phyloP scores from a whole-genome alignment of 2,797 vertebrate species.

The Mus minutoides region DNA sequence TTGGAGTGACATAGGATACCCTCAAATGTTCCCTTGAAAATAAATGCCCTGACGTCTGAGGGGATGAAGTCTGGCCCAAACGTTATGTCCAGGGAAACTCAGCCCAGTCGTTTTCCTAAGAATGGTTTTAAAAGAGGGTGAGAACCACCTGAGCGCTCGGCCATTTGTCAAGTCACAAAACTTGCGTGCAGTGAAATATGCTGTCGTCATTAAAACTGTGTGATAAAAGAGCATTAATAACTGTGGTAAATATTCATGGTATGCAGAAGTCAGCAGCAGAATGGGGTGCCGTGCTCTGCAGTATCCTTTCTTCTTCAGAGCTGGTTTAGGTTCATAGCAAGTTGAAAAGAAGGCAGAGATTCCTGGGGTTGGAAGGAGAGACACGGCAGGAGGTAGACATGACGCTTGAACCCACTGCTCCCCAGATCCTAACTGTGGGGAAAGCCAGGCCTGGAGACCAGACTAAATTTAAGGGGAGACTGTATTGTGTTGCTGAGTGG shows the following conservation, averaged over 20 bases:
- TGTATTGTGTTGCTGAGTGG: background rate
- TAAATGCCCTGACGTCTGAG: background rate
- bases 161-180: slow-evolving; percentile 11
- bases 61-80: background rate
- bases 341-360: background rate
- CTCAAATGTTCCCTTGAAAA: background rate
- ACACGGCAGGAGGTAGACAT: background rate
- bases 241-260: slow-evolving; percentile 21
- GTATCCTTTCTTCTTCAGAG: background rate
- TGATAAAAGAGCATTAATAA: background rate
- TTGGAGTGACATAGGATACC: background rate
- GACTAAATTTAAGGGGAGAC: background rate
- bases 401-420: background rate
- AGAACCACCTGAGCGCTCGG: background rate
- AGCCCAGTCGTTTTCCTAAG: slow-evolving; percentile 12
- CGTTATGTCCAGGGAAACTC: slow-evolving; percentile 16
- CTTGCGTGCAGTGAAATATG: background rate
- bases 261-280: background rate
- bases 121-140: background rate
- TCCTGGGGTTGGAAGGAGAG: background rate
- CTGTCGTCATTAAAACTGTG: background rate
- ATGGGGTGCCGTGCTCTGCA: background rate
- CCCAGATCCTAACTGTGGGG: background rate
- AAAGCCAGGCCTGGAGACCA: background rate
- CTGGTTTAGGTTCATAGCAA: background rate